These are phyloP conservation scores for Myiozetetes cayanensis DNA, from an alignment of 2,113 vertebrate species.

Conservation along the genomic window DNA sequence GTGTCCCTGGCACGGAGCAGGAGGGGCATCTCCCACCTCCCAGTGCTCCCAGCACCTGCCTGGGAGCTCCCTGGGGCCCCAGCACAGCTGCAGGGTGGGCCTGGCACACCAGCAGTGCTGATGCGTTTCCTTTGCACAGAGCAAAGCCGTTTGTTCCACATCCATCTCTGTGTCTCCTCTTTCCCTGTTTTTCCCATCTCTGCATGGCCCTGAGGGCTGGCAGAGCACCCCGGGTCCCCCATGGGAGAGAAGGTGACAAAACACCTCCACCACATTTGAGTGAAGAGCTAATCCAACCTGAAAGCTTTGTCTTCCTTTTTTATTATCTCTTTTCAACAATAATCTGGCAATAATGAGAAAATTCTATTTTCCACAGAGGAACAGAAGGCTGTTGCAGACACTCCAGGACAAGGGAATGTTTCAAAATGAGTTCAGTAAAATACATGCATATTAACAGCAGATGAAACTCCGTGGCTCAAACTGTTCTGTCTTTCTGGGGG, in stretches of 20 bases:
- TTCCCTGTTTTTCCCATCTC: neutral
- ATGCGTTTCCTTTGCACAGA: neutral
- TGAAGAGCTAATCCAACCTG: neutral
- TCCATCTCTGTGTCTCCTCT: neutral
- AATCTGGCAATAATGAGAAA: neutral
- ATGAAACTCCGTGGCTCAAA: neutral
- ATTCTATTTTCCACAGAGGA: neutral
- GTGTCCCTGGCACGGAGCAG: neutral
- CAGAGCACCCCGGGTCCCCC: neutral
- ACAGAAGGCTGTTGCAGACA: neutral
- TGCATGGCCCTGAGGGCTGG: fast-evolving
- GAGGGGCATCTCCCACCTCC: slow-evolving; percentile 9
- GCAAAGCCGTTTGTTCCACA: neutral
- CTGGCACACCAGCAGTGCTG: neutral
- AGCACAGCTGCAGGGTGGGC: slow-evolving; percentile 23
- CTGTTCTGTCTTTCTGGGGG: neutral
- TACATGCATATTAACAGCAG: neutral
- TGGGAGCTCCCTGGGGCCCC: neutral
- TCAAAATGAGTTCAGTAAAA: neutral
- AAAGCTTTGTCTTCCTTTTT: neutral
- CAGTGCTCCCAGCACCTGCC: neutral
- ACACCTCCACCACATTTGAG: neutral
- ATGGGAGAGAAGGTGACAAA: neutral
- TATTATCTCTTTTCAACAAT: neutral
- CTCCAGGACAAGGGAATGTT: neutral